Conservation (phyloP, 2,113 vertebrate species). For the Spermophilus dauricus region DNA sequence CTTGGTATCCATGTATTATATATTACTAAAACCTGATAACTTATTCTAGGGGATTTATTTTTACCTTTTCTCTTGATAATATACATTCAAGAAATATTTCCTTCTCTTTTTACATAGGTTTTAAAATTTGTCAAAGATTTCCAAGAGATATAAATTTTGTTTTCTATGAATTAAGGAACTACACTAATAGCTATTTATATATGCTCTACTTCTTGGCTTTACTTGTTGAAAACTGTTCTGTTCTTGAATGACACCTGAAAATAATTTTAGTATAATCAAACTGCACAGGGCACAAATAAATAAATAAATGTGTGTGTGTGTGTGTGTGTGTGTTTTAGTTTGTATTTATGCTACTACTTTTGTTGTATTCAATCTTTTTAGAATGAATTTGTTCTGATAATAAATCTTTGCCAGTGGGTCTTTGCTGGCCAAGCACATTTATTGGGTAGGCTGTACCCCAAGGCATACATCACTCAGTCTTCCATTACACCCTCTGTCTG, state of each 20-base stretch:
- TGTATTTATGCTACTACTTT: slow-evolving; percentile 34
- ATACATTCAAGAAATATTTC: slow-evolving; percentile 25
- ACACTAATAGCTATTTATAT: not conserved
- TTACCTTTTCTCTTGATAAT: slow-evolving; percentile 49
- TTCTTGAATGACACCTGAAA: slow-evolving; percentile 47
- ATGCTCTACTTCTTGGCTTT: not conserved
- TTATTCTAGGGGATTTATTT: not conserved
- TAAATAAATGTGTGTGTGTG: no score
- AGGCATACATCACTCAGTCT: slow-evolving; percentile 63
- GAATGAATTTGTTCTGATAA: slow-evolving; percentile 61
- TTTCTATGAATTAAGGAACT: not conserved
- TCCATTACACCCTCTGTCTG: slow-evolving; percentile 57
- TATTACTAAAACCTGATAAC: slow-evolving; percentile 7
- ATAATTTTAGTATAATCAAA: slow-evolving; percentile 38
- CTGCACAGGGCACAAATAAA: not conserved
- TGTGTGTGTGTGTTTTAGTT: not conserved
- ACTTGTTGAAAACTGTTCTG: not conserved
- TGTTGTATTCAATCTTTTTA: slow-evolving; percentile 42
- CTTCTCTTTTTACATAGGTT: slow-evolving; percentile 7
- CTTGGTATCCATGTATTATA: not conserved
- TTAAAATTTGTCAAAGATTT: not conserved
- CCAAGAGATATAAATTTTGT: not conserved
- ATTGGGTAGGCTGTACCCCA: slow-evolving; percentile 72
- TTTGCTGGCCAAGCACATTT: slow-evolving; percentile 71
- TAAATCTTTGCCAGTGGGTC: slow-evolving; percentile 69